Percentiles rank a stretch among this genome's conserved stretches.
Conservation (phyloP, 2,888 invertebrate species). For the Koerneria pararmatus region DNA sequence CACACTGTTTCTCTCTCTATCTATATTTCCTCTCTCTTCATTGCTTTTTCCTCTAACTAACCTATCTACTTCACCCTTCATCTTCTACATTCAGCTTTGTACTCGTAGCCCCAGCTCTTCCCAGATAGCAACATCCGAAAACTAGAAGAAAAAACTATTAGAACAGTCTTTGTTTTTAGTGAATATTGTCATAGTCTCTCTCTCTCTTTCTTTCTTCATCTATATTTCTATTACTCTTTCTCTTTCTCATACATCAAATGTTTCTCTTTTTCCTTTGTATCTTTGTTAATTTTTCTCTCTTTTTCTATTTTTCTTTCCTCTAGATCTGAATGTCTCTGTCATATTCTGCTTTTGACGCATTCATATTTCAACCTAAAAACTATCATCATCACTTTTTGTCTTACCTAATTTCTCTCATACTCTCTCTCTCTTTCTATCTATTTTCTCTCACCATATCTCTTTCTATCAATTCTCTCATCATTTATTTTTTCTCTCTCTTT, state of each 20-base stretch:
- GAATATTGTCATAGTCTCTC: neutral
- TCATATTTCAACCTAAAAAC: too few relatives aligned
- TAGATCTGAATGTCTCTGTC: conserved; percentile 25
- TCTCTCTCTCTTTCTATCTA: neutral
- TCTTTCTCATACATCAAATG: conserved; percentile 1
- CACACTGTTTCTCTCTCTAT: conserved; percentile 14
- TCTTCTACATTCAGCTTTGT: conserved; percentile 14
- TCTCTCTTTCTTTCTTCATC: conserved; percentile 6
- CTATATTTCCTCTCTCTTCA: neutral
- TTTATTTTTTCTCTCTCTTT: neutral
- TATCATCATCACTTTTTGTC: too few relatives aligned
- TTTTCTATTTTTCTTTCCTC: neutral
- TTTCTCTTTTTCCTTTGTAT: neutral
- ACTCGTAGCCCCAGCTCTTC: neutral
- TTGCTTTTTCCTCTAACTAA: neutral
- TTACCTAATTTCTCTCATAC: neutral
- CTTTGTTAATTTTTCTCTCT: conserved; percentile 14
- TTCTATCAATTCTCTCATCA: neutral
- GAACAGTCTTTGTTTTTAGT: neutral
- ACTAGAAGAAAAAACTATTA: conserved; percentile 15
- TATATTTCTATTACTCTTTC: neutral
- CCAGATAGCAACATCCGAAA: conserved; percentile 7
- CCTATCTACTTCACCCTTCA: neutral
- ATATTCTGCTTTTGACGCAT: too few relatives aligned
- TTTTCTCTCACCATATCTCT: neutral